Evolutionary conservation across 92 coral and sea anemone genomes (phyloP), one percentile per base, ranked within the genome.

Genomic region (Ricordea florida): DNA sequence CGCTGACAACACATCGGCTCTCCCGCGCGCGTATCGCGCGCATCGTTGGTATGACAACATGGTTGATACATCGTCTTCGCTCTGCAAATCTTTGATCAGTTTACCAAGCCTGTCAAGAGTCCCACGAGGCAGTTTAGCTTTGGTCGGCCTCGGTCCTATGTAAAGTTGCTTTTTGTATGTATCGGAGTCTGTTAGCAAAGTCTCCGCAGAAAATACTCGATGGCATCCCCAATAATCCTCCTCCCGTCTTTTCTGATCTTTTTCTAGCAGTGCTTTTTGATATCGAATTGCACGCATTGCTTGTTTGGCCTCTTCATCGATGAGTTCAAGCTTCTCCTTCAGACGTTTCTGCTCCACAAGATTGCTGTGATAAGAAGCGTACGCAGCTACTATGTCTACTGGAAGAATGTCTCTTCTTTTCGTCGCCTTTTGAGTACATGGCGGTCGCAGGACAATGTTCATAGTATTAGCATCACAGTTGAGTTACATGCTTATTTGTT

Each of bases 161-260:
- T 73, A 79, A 5, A 60, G 47, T 43, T 29, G 29, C 37, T 62
- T 59, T 46, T 44, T 83, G 27, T 42, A 60, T 0, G 80, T 58
- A 44, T 84, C 89, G 2, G 87, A 65, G 6, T 45, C 70, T 0
- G 92, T 81, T 10, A 81, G 33, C 38, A 87, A 44, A 5, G 77
- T 66, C 4, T 57, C 84, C 13, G 86, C 85, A 4, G 92, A 87
- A 59, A 87, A 87, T 5, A 87, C 85, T 1, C 92, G 75, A 32
- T 87, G 84, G 35, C 84, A 87, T 5, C 24, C 47, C 72, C 79
- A 87, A 42, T 47, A 87, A 17, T 87, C 51, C 31, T 25, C 56
- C 10, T 57, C 85, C 36, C 45, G 70, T 37, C 62, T 23, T 26
- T 74, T 52, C 14, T 81, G 57, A 28, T 87, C 92, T 45, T 13